Evolutionary conservation across 2,888 invertebrate genomes (phyloP).

Genomic region (Drosophila limbata): DNA sequence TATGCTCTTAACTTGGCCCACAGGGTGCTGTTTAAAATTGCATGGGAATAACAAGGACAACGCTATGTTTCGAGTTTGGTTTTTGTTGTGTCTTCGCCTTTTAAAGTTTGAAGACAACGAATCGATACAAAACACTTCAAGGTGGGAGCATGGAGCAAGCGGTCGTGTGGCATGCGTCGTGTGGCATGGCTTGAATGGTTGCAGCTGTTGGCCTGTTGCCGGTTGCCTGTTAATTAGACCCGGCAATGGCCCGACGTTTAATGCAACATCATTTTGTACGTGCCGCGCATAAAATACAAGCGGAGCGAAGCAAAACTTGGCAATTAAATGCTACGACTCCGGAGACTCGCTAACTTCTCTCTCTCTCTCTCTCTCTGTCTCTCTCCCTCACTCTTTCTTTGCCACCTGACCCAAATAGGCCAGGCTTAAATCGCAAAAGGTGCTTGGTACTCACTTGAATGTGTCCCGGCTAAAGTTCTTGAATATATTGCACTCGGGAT

Average conservation of each 20-base stretch:
- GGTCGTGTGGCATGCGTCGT: constrained; percentile 7
- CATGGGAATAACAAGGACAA: constrained; percentile 26
- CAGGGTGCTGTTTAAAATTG: constrained; percentile 21
- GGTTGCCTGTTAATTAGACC: constrained; percentile 65
- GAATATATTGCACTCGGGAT: constrained; percentile 93
- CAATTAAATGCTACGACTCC: constrained; percentile 59
- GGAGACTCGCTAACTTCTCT: background rate
- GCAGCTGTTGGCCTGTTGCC: constrained; percentile 42
- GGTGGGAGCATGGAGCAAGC: background rate
- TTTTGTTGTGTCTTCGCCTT: constrained; percentile 13
- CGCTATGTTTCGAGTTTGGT: constrained; percentile 5
- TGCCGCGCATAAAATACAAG: constrained; percentile 69
- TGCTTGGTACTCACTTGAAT: constrained; percentile 86
- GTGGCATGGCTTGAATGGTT: constrained; percentile 7
- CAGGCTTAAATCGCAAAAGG: constrained; percentile 12
- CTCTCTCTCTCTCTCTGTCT: background rate
- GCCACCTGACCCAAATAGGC: constrained; percentile 18
- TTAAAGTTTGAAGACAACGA: constrained; percentile 42
- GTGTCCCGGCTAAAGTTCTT: constrained; percentile 88
- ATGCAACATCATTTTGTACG: constrained; percentile 73
- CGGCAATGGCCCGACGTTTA: constrained; percentile 63
- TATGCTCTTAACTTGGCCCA: constrained; percentile 9
- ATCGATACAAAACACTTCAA: constrained; percentile 62
- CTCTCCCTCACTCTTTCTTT: background rate
- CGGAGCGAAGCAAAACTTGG: constrained; percentile 52